Conservation (phyloP, 2,888 invertebrate species). For the Allacma fusca region DNA sequence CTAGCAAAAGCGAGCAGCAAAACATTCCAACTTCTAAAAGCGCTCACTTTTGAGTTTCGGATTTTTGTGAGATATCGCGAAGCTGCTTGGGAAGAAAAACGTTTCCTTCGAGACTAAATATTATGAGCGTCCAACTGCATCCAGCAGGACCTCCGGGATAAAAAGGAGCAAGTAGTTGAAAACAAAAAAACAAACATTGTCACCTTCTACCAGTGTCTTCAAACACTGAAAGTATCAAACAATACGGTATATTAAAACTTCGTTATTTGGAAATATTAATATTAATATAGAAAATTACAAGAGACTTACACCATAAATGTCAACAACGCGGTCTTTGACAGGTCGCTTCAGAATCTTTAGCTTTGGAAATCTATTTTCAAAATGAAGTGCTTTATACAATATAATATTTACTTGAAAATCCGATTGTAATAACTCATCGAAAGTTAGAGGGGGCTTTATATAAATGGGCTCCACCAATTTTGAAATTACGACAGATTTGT, state of each 20-base stretch:
- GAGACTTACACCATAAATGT: not conserved
- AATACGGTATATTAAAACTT: too few species aligned
- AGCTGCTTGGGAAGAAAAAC: not conserved
- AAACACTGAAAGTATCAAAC: not conserved
- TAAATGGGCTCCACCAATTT: not conserved
- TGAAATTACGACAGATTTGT: constrained; percentile 22
- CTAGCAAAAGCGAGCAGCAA: too few species aligned
- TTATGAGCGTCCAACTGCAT: not conserved
- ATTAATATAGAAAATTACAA: too few species aligned
- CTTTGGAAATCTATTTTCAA: not conserved
- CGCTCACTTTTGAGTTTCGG: constrained; percentile 17
- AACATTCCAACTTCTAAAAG: too few species aligned
- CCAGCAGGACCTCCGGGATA: not conserved
- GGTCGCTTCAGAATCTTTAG: constrained; percentile 14
- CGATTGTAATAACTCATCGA: not conserved
- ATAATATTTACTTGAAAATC: constrained; percentile 14
- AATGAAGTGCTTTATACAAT: constrained; percentile 13
- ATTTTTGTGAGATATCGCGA: not conserved
- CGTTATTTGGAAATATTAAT: too few species aligned
- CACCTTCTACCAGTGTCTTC: not conserved
- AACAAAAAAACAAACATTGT: constrained; percentile 17
- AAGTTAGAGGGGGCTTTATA: not conserved
- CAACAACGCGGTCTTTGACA: not conserved
- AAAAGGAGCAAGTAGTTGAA: constrained; percentile 14
- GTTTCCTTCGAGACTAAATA: not conserved